Base-by-base conservation (phyloP, 2,888 invertebrate species). In the Chrysina gloriosa region DNA sequence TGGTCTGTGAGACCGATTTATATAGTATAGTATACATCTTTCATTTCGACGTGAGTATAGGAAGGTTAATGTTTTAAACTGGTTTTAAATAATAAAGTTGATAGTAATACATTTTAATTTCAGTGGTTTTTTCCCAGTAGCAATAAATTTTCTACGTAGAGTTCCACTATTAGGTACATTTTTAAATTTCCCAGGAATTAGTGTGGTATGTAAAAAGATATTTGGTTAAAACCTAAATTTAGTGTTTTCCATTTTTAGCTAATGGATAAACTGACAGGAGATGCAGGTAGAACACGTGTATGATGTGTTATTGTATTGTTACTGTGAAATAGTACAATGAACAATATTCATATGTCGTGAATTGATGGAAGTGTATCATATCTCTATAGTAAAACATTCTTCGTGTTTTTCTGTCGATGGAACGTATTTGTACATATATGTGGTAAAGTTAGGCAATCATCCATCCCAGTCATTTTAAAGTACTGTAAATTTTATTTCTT, bases 101-200 rank as follows among this genome's bases (percentile, higher is more conserved):
- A 16, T 45, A 36, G 11, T 63, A 39, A 50, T 23, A 48, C 39
- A 29, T 11, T 50, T 52, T 47, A 11, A 19, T 68, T 89, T 68
- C 88, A 98, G 98, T 84, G 98, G 98, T 21, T 98, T 99, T 85
- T 90, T 99, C 83, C 98, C 98, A 16, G 96, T 97, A 4, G 97
- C 95, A 36, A 89, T 99, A 39, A 97, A 97, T 82, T 98, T 99
- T 84, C 84, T 99, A 73, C 87, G 97, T 78, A 89, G 97, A 84
- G 91, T 99, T 70, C 98, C 99, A 63, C 86, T 98, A 4, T 81
- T 99, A 68, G 97, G 98, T 11, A 91, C 92, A 5, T 77, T 99
- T 72, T 87, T 98, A 48, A 95, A 91, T 84, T 86, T 98, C 77
- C 97, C 98, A 29, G 91, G 95, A 67, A 92, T 98, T 74, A 90